Evolutionary conservation across 2,888 invertebrate genomes (phyloP).

Genomic region (Thecocarcelia acutangulata): DNA sequence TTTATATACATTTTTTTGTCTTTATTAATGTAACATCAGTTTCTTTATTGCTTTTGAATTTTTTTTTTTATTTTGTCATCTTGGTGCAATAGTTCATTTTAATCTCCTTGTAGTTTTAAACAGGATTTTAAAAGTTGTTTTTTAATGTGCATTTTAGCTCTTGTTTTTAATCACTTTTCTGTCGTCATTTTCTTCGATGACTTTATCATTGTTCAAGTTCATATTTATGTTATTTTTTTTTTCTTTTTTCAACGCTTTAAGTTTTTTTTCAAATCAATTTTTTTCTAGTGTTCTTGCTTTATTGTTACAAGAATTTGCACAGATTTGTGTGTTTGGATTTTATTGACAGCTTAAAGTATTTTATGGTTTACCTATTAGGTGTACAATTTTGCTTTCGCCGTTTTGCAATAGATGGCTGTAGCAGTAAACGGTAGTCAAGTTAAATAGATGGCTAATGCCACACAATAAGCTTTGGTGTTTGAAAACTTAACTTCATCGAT

Average conservation of each 20-base stretch:
- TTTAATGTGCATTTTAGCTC: slow-evolving; percentile 56
- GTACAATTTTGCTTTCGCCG: neutral
- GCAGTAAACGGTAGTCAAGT: no score
- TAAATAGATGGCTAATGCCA: no score
- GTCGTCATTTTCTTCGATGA: slow-evolving; percentile 59
- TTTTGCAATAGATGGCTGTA: neutral
- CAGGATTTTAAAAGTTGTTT: slow-evolving; percentile 50
- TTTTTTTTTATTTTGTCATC: slow-evolving; percentile 60
- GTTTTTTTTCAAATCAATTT: neutral
- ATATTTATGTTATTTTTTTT: slow-evolving; percentile 29
- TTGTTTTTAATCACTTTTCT: slow-evolving; percentile 63
- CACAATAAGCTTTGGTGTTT: no score
- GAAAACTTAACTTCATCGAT: no score
- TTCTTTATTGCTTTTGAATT: slow-evolving; percentile 41
- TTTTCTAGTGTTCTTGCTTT: neutral
- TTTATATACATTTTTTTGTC: slow-evolving; percentile 74
- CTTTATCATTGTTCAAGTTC: slow-evolving; percentile 62
- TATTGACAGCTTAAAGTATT: slow-evolving; percentile 32
- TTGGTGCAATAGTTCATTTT: slow-evolving; percentile 59
- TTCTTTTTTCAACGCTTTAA: neutral
- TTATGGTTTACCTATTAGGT: slow-evolving; percentile 25
- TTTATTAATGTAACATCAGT: slow-evolving; percentile 46
- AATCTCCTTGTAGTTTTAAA: slow-evolving; percentile 56
- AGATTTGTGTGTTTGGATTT: slow-evolving; percentile 47
- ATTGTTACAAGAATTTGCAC: slow-evolving; percentile 7